phyloP scores from a whole-genome alignment of 2,113 vertebrate species.

The Melanotaenia duboulayi region DNA sequence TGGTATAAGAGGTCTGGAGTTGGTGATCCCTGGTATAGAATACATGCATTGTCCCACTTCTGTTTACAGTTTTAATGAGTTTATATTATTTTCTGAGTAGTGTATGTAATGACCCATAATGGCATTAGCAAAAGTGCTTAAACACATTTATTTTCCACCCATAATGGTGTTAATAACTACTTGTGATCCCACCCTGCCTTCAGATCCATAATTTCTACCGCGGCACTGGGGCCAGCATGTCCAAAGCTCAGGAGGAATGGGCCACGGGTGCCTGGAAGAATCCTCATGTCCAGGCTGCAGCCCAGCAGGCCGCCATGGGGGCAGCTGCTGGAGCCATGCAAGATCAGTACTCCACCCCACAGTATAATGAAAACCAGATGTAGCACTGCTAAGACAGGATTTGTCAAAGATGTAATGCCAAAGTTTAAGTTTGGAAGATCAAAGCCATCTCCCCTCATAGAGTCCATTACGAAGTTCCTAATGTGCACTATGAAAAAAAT shows the following conservation, averaged over 20 bases:
- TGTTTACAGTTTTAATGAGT: too few species aligned
- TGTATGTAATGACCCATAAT: background rate
- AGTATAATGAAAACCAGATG: constrained; percentile 72
- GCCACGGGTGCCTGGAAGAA: constrained; percentile 96
- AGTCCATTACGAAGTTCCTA: background rate
- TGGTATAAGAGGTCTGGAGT: too few species aligned
- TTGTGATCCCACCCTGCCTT: background rate
- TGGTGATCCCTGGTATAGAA: too few species aligned
- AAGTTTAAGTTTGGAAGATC: constrained; percentile 19
- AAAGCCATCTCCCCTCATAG: background rate
- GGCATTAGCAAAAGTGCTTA: background rate
- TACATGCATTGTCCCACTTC: too few species aligned
- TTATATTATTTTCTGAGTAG: too few species aligned
- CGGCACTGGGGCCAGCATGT: constrained; percentile 93
- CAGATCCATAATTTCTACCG: constrained; percentile 98
- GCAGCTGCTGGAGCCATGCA: constrained; percentile 88
- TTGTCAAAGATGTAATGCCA: constrained; percentile 31
- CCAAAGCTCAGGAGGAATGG: constrained; percentile 98
- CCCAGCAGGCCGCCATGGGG: constrained; percentile 90
- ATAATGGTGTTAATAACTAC: constrained; percentile 6
- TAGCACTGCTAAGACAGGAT: constrained; percentile 36
- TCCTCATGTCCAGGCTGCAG: constrained; percentile 92
- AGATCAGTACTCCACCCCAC: constrained; percentile 67
- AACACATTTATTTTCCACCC: background rate
- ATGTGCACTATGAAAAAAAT: constrained; percentile 9